These are phyloP conservation scores for Philantomba maxwellii DNA, from an alignment of 2,113 vertebrate genomes.

Conservation along the genomic window DNA sequence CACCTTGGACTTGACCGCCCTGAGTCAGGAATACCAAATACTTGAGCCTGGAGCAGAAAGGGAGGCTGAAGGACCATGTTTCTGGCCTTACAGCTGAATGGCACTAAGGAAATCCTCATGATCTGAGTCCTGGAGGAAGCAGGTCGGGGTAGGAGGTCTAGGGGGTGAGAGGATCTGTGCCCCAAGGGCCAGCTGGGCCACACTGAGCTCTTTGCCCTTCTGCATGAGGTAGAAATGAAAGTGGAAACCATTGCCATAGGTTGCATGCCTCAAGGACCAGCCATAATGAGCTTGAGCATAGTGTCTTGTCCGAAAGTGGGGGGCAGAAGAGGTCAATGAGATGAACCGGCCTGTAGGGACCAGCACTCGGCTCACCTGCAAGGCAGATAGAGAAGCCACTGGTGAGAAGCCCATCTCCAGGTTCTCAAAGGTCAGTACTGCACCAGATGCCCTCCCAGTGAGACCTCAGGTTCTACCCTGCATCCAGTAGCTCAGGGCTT, in stretches of 20 bases:
- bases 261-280: constrained; percentile 86
- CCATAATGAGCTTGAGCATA: constrained; percentile 85
- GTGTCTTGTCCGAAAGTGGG: constrained; percentile 88
- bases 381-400: constrained; percentile 27
- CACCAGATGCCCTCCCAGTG: not conserved
- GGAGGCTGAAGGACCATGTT: not conserved
- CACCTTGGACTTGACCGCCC: not conserved
- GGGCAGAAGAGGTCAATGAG: constrained; percentile 90
- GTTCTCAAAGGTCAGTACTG: constrained; percentile 21
- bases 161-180: constrained; percentile 67
- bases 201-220: constrained; percentile 85
- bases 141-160: not conserved
- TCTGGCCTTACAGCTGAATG: constrained; percentile 81
- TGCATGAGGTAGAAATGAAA: constrained; percentile 90
- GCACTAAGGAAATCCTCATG: constrained; percentile 85
- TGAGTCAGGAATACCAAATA: not conserved
- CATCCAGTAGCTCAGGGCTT: not conserved
- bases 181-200: constrained; percentile 80
- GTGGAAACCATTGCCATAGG: constrained; percentile 86
- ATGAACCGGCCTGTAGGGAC: constrained; percentile 87
- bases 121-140: constrained; percentile 67
- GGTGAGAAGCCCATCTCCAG: not conserved
- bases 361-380: constrained; percentile 89
- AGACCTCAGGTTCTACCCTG: not conserved
- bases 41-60: not conserved